Evolutionary conservation across 2,797 vertebrate genomes (phyloP).

Genomic region (Otolemur crassicaudatus): DNA sequence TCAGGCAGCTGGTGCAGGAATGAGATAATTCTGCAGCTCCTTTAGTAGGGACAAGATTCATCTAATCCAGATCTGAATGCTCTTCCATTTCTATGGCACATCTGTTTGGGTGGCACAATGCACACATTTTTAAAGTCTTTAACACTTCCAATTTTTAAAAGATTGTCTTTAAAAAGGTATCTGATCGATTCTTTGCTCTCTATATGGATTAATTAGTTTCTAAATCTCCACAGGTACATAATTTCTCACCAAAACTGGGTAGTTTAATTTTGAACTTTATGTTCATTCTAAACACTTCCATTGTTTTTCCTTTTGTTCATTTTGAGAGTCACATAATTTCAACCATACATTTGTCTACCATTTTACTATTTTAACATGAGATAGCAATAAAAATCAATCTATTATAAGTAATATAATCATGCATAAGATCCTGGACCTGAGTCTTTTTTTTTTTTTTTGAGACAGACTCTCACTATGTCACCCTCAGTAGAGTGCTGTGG

Average conservation of each 20-base stretch:
- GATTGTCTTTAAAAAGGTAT: background rate
- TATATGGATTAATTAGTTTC: background rate
- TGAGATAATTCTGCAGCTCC: conserved; percentile 45
- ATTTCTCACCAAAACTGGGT: background rate
- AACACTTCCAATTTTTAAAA: conserved; percentile 13
- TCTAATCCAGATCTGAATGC: conserved; percentile 54
- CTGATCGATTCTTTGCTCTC: background rate
- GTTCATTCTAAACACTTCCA: background rate
- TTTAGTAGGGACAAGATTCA: conserved; percentile 45
- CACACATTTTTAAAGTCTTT: conserved; percentile 9
- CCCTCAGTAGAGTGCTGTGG: no score
- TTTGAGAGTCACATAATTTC: background rate
- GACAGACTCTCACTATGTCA: no score
- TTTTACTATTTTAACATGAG: background rate
- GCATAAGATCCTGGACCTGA: background rate
- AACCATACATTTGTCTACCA: background rate
- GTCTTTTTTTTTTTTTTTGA: background rate
- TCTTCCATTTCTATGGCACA: conserved; percentile 62
- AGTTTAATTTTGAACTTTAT: background rate
- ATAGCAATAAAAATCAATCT: background rate
- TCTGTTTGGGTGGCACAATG: conserved; percentile 54
- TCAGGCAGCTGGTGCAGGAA: conserved; percentile 62
- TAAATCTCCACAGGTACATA: background rate
- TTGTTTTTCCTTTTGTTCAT: background rate
- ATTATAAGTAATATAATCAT: background rate